phyloP scores from a whole-genome alignment of 2,888 invertebrate genomes.

The Sarcophaga variegata region DNA sequence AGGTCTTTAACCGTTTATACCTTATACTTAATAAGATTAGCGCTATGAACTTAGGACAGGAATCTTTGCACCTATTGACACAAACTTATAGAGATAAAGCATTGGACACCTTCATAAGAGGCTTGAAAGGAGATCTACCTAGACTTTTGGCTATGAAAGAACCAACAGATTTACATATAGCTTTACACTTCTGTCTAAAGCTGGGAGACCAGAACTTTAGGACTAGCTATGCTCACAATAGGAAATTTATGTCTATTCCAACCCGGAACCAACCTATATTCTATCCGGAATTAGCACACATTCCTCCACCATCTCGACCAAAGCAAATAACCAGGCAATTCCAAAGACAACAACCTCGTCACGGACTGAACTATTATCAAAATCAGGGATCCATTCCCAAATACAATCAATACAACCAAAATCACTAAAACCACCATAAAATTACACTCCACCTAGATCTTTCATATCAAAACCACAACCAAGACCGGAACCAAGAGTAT shows the following conservation, averaged over 20 bases:
- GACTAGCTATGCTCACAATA: not conserved
- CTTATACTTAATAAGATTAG: conserved; percentile 40
- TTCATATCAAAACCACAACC: conserved; percentile 21
- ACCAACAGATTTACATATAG: conserved; percentile 33
- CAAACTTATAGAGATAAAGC: too few species aligned
- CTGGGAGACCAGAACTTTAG: too few species aligned
- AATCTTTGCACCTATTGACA: conserved; percentile 53
- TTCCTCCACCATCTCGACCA: conserved; percentile 25
- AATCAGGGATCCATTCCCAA: conserved; percentile 14
- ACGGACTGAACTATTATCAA: not conserved
- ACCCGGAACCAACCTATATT: not conserved
- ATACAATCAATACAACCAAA: conserved; percentile 18
- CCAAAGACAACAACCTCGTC: conserved; percentile 10
- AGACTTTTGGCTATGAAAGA: not conserved
- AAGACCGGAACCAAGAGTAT: not conserved
- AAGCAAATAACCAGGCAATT: not conserved
- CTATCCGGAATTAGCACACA: too few species aligned
- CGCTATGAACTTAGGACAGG: conserved; percentile 65
- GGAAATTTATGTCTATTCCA: not conserved
- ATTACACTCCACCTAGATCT: conserved; percentile 20
- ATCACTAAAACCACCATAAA: not conserved
- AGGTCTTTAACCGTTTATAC: too few species aligned
- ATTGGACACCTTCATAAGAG: conserved; percentile 52
- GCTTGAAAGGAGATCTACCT: not conserved
- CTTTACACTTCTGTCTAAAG: not conserved